These are phyloP conservation scores for Caenorhabditis angaria DNA, from an alignment of 2,888 invertebrate species.

Conservation along the genomic window DNA sequence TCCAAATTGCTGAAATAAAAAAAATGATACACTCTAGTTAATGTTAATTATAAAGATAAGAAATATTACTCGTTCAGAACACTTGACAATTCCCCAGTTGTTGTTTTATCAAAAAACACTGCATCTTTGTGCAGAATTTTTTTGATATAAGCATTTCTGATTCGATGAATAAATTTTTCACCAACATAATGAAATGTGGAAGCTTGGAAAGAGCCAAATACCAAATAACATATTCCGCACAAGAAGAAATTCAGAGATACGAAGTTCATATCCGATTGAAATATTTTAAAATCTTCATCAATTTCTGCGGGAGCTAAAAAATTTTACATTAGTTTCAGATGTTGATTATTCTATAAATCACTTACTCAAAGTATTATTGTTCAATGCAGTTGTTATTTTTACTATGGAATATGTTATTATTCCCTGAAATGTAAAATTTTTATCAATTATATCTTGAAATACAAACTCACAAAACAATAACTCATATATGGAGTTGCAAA, in stretches of 20 bases:
- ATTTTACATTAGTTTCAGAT: neutral
- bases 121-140: constrained; percentile 73
- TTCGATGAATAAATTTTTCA: constrained; percentile 74
- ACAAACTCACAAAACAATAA: constrained; percentile 29
- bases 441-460: neutral
- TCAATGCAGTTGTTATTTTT: constrained; percentile 32
- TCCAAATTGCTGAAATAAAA: constrained; percentile 61
- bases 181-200: constrained; percentile 72
- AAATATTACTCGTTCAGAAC: constrained; percentile 75
- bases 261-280: constrained; percentile 22
- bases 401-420: constrained; percentile 40
- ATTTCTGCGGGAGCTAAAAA: constrained; percentile 34
- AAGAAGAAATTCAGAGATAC: constrained; percentile 29
- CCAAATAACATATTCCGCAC: constrained; percentile 23
- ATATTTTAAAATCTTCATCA: constrained; percentile 30
- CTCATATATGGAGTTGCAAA: constrained; percentile 40
- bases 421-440: constrained; percentile 13
- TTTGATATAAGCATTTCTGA: constrained; percentile 73
- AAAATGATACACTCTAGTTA: no score
- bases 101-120: constrained; percentile 74
- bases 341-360: neutral
- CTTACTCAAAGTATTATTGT: constrained; percentile 27
- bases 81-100: constrained; percentile 74
- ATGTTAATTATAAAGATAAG: neutral
- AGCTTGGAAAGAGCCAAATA: constrained; percentile 34